Base-by-base conservation (phyloP, 2,888 invertebrate species). In the Microctonus hyperodae region DNA sequence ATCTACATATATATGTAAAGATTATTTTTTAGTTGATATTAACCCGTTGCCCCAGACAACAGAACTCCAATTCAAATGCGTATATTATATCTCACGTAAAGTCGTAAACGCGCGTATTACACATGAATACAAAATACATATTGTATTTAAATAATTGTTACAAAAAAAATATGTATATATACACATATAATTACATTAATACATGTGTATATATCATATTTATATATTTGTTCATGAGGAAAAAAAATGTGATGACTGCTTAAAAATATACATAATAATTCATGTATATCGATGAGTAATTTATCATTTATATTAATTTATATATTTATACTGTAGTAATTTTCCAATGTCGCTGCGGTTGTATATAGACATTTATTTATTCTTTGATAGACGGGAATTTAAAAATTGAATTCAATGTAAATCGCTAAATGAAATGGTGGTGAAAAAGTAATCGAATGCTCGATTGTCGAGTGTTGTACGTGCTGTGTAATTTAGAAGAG, bases 401-500 rank as follows among this genome's bases (percentile, higher is more conserved):
- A 10, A 60, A 50, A 60, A 60, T 60, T 16, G 23, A 60, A 60
- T 60, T 50, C 20, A 20, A 60, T 60, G 48, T 60, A 60, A 60
- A 60, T 60, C 33, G 60, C 48, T 23, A 60, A 51, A 60, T 60
- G 50, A 35, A 50, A 50, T 60, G 16, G 35, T 50, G 60, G 31
- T 20, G 11, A 28, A 22, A 22, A 48, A 28, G 22, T 60, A 60
- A 60, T 60, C 60, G 50, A 60, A 60, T 60, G 60, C 50, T 50
- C 50, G 48, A 60, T 60, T 60, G 60, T 59, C 40, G 44, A 59
- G 59, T 9, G 25, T 60, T 60, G 48, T 50, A 60, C 60, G 60
- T 60, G 50, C 60, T 55, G 28, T 66, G 65, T 55, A 66, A 66
- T 66, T 56, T 35, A 48, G 48, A 60, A 61, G 61, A 61, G 66